Base-by-base conservation (phyloP, 2,888 invertebrate genomes). In the Eumacrocentrus americanus region DNA sequence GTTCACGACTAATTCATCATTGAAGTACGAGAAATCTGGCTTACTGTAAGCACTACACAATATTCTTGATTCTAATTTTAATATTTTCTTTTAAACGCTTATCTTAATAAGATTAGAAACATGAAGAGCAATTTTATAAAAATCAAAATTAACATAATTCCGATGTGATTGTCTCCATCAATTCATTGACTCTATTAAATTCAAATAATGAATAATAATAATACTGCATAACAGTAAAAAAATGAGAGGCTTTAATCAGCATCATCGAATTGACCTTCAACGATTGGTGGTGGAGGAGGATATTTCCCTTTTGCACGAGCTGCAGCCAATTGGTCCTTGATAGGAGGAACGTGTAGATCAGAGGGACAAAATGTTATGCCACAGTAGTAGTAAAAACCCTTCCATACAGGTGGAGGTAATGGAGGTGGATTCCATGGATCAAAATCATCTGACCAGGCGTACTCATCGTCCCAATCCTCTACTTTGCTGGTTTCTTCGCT, bases 401-500 rank as follows among this genome's bases (percentile, higher is more conserved):
- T 7, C 16, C 16, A n/a, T 6, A 40, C 3, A 16, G 38, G 23
- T 46, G 46, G 22, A 22, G 22, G 2, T 14, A 42, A 14, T 29
- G 29, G 22, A 6, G 53, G 53, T 23, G 58, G 58, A 35, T 53
- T 29, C 4, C 23, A 47, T 6, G 58, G 52, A 48, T 50, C 62
- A 50, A 58, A 29, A 44, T 70, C 66, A 72, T 75, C 66, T 16
- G 61, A 47, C 4, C 72, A 73, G 46, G 75, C 73, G 37, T 66
- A 72, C 22, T 73, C 69, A 20, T 73, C 71, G 29, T 73, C 69
- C 75, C 76, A 76, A 40, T 67, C 67, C 52, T 74, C 73, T n/a
- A n/a, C n/a, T n/a, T n/a, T n/a, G n/a, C n/a, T n/a, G n/a, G n/a
- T n/a, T n/a, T n/a, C n/a, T n/a, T n/a, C n/a, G n/a, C n/a, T n/a